Percentiles rank a stretch among this genome's conserved stretches.
These are phyloP conservation scores for Eueides isabella DNA, from an alignment of 1,140 invertebrate species.

Conservation along the genomic window DNA sequence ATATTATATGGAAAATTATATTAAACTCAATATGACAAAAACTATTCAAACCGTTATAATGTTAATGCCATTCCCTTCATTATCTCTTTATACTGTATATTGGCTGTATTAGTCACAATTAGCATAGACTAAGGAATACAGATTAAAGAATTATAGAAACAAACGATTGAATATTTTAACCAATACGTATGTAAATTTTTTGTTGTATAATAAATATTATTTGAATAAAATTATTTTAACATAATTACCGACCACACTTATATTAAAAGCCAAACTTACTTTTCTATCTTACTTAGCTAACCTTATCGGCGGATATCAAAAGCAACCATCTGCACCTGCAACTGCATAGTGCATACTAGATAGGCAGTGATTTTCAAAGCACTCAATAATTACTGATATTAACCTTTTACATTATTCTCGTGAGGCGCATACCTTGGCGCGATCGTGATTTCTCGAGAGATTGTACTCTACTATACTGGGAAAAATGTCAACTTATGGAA, in stretches of 20 bases:
- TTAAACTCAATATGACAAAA: neutral
- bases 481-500: slow-evolving; percentile 29
- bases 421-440: slow-evolving; percentile 18
- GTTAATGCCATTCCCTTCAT: neutral
- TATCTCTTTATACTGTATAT: slow-evolving; percentile 26
- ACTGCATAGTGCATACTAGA: neutral
- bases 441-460: slow-evolving; percentile 42
- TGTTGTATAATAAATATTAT: no score
- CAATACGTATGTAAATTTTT: neutral
- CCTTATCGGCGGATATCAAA: neutral
- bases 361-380: slow-evolving; percentile 13
- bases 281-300: neutral
- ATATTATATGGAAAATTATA: no score
- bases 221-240: no score
- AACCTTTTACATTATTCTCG: slow-evolving; percentile 32
- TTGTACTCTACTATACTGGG: slow-evolving; percentile 20
- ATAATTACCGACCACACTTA: neutral
- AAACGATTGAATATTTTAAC: neutral
- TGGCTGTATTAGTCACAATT: slow-evolving; percentile 30
- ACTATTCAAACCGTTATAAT: neutral
- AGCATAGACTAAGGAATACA: slow-evolving; percentile 22
- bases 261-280: neutral
- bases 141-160: slow-evolving; percentile 32
- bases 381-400: slow-evolving; percentile 27
- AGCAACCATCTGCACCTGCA: slow-evolving; percentile 3